These are phyloP conservation scores for Turnix velox DNA, from an alignment of 2,113 vertebrate genomes.

Conservation along the genomic window DNA sequence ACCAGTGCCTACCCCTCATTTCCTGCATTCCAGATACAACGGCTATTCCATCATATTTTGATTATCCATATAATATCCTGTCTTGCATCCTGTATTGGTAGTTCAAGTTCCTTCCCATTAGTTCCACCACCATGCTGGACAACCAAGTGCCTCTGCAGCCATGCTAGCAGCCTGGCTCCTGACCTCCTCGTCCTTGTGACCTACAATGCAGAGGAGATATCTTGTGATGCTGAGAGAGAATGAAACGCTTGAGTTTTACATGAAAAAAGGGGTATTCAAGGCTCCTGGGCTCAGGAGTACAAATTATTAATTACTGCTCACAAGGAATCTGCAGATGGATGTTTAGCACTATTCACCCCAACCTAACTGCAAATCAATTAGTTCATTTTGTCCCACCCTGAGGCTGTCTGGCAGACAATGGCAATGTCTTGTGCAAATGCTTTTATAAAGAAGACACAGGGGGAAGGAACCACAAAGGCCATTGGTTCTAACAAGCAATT, in stretches of 20 bases:
- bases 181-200: conserved; percentile 55
- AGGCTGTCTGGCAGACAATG: conserved; percentile 69
- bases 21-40: background rate
- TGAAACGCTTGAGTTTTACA: conserved; percentile 64
- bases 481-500: conserved; percentile 76
- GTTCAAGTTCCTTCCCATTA: background rate
- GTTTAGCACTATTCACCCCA: conserved; percentile 62
- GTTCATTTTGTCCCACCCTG: conserved; percentile 72
- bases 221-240: conserved; percentile 58
- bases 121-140: background rate
- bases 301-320: conserved; percentile 73
- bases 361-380: conserved; percentile 70
- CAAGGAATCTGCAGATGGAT: conserved; percentile 67
- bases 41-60: background rate
- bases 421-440: conserved; percentile 59
- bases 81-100: background rate
- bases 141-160: background rate
- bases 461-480: conserved; percentile 64
- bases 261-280: conserved; percentile 67
- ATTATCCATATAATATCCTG: background rate
- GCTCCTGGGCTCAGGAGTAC: conserved; percentile 54
- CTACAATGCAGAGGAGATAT: conserved; percentile 59
- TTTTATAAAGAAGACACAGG: conserved; percentile 70
- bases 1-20: background rate
- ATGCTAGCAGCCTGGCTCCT: background rate